phyloP scores from a whole-genome alignment of 2,888 invertebrate genomes.

The Oxyteleia sp. region DNA sequence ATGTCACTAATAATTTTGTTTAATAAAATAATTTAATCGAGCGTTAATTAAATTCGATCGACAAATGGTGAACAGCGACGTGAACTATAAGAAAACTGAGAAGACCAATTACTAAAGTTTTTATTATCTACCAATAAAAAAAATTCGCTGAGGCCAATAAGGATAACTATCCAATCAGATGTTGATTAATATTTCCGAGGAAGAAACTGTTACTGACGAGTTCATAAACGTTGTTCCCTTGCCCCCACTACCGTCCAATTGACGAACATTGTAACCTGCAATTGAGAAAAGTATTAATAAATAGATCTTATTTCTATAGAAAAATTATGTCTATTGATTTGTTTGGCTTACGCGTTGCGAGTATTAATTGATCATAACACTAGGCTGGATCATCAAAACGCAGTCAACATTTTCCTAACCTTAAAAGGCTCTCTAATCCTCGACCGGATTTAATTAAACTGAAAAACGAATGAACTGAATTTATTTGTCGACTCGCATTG shows the following conservation, averaged over 20 bases:
- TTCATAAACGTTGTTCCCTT: conserved; percentile 15
- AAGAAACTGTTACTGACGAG: conserved; percentile 10
- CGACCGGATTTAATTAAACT: too few species aligned
- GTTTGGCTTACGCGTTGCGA: too few species aligned
- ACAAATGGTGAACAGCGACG: conserved; percentile 31
- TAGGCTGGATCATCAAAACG: too few species aligned
- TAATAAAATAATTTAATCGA: too few species aligned
- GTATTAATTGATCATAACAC: too few species aligned
- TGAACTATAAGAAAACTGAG: conserved; percentile 26
- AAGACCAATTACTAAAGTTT: conserved; percentile 38
- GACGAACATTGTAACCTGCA: neutral
- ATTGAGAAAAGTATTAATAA: neutral
- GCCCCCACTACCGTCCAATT: neutral
- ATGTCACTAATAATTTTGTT: too few species aligned
- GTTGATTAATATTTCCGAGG: conserved; percentile 28
- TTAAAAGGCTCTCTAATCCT: neutral
- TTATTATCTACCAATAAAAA: conserved; percentile 34
- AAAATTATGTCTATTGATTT: too few species aligned
- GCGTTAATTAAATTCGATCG: conserved; percentile 51
- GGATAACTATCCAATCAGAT: conserved; percentile 31
- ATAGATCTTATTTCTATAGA: neutral
- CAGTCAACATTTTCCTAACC: neutral
- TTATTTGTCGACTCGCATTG: too few species aligned
- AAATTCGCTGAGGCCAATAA: conserved; percentile 13
- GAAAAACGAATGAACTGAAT: too few species aligned